These are phyloP conservation scores for Columba guinea DNA, from an alignment of 2,797 vertebrate genomes.

Conservation along the genomic window DNA sequence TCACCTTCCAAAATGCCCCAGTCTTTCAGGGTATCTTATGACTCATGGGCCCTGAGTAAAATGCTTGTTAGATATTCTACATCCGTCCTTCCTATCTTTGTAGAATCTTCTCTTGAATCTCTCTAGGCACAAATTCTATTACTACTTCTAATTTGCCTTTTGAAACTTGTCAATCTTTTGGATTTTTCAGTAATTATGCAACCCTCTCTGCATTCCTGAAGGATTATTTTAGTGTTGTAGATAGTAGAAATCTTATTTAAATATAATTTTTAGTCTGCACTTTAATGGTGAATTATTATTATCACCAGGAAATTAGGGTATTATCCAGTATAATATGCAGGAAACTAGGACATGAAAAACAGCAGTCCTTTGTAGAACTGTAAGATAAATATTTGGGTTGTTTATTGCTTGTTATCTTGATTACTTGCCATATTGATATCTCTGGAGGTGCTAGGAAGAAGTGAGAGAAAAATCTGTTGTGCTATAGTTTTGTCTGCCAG, in stretches of 20 bases:
- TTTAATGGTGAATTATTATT: not conserved
- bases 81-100: not conserved
- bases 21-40: constrained; percentile 9
- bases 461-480: not conserved
- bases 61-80: not conserved
- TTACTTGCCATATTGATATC: not conserved
- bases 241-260: not conserved
- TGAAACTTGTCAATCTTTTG: not conserved
- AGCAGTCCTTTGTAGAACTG: not conserved
- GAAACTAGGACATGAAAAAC: not conserved
- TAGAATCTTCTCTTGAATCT: not conserved
- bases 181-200: not conserved
- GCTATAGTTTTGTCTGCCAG: not conserved
- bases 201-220: not conserved
- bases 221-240: not conserved
- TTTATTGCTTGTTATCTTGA: not conserved
- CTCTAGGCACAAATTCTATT: not conserved
- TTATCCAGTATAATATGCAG: not conserved
- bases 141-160: not conserved
- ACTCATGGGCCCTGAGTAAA: not conserved
- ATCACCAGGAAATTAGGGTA: not conserved
- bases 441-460: not conserved
- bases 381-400: not conserved
- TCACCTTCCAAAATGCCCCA: constrained; percentile 13
- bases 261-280: not conserved